Evolutionary conservation across 2,797 vertebrate species (phyloP), one percentile per base, ranked within the genome.

Genomic region (Coregonus suidteri): DNA sequence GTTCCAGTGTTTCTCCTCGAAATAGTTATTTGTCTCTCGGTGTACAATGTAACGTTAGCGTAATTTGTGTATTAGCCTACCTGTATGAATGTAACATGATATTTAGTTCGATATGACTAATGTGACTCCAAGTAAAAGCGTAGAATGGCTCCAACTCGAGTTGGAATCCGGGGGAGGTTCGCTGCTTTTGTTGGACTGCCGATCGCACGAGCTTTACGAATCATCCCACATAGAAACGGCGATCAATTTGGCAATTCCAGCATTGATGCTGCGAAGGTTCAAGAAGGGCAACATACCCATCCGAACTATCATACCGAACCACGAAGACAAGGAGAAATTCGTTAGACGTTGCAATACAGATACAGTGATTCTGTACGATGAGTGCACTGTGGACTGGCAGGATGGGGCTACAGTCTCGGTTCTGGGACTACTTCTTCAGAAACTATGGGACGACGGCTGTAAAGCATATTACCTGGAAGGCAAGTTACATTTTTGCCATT

Each of bases 161-260:
- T 90, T 99, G 80, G 96, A 97, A 91, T 94, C 94, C 93, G 96
- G 97, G 77, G 94, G 89, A 84, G 91, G 95, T 77, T 86, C 94
- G 69, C 91, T 98, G 91, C 95, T 99, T 77, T 92, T 99, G 90
- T 95, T 99, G 96, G 98, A 99, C 96, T 99, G 97, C 85, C 95
- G 98, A 74, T 90, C 98, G 5, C 97, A 96, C 77, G 97, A 99
- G 90, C 93, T 98, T 4, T 99, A 98, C 78, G 97, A 99, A 79
- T 98, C 97, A 68, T 97, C 97, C 82, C 98, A 98, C 93, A 95
- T 99, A 82, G 97, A 98, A 88, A 95, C 94, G 83, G 97, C 98
- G 94, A 97, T 99, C 84, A 97, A 96, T 91, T 95, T 99, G 90
- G 97, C 96, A 84, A 97, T 99, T 77, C 98, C 98, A 66, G 97